Evolutionary conservation across 2,888 invertebrate species (phyloP).

Genomic region (Latrodectus elegans): DNA sequence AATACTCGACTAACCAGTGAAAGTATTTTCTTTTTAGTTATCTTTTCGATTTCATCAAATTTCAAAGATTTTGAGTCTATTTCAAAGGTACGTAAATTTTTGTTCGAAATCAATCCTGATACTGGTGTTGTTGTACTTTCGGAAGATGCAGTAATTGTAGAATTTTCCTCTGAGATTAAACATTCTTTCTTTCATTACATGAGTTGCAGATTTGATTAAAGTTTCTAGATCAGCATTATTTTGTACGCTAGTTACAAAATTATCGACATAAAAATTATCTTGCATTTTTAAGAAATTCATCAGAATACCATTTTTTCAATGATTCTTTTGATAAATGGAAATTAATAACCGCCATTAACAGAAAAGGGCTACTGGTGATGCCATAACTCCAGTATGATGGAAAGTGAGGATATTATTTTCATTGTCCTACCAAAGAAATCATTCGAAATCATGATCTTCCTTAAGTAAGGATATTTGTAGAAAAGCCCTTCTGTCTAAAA

Average conservation of each 20-base stretch:
- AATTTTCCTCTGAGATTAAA: conserved; percentile 26
- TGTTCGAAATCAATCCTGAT: conserved; percentile 1
- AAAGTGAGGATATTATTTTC: background rate
- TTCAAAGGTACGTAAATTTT: background rate
- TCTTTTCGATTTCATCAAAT: conserved; percentile 14
- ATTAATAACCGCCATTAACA: no score
- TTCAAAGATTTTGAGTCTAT: background rate
- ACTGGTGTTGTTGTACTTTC: background rate
- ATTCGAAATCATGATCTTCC: no score
- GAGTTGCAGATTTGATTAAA: conserved; percentile 15
- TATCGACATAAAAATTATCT: conserved; percentile 21
- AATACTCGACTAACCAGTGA: no score
- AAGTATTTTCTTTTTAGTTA: conserved; percentile 23
- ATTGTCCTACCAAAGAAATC: no score
- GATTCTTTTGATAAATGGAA: no score
- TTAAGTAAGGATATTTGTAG: no score
- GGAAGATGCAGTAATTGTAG: background rate
- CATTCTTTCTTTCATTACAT: conserved; percentile 22
- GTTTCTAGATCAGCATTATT: background rate
- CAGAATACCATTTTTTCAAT: no score
- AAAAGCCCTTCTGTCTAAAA: no score
- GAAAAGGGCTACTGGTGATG: no score
- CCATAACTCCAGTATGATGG: background rate
- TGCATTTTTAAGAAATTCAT: background rate
- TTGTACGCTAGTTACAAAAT: no score